Evolutionary conservation across 30 jellyfish, hydroid and myxozoan species (phyloP).

Genomic region (Aurelia aurita): DNA sequence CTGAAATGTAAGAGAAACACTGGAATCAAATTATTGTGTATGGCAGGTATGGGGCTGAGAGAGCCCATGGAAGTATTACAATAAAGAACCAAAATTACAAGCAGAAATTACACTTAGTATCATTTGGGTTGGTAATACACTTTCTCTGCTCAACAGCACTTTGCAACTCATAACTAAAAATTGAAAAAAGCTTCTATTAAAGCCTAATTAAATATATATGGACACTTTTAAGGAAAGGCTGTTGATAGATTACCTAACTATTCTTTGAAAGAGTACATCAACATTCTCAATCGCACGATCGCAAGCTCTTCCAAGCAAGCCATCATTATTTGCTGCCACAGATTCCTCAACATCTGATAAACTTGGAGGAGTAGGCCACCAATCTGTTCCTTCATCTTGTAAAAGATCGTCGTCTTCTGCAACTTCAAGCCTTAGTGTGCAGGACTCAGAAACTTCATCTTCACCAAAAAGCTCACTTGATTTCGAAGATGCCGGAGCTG

Average conservation of each 20-base stretch:
- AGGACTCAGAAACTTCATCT: too few species aligned
- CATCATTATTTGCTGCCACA: background rate
- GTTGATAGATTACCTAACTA: slow-evolving; percentile 17
- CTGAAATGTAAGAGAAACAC: slow-evolving; percentile 33
- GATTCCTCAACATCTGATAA: background rate
- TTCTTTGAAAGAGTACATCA: slow-evolving; percentile 34
- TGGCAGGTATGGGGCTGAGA: too few species aligned
- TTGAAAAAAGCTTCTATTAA: background rate
- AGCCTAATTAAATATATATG: background rate
- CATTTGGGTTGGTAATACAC: too few species aligned
- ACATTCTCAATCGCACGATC: slow-evolving; percentile 19
- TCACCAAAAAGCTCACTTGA: too few species aligned
- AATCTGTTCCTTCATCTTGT: background rate
- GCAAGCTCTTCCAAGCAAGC: background rate
- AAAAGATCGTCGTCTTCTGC: background rate
- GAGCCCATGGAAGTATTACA: too few species aligned
- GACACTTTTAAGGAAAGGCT: background rate
- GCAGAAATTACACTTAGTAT: too few species aligned
- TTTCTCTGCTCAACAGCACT: too few species aligned
- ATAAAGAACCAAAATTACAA: too few species aligned
- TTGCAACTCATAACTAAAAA: too few species aligned
- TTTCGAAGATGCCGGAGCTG: too few species aligned
- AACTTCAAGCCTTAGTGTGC: background rate
- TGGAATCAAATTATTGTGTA: too few species aligned
- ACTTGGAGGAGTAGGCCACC: slow-evolving; percentile 67